Base-by-base conservation (phyloP, 2,888 invertebrate genomes). In the Eustalomyia histrio region DNA sequence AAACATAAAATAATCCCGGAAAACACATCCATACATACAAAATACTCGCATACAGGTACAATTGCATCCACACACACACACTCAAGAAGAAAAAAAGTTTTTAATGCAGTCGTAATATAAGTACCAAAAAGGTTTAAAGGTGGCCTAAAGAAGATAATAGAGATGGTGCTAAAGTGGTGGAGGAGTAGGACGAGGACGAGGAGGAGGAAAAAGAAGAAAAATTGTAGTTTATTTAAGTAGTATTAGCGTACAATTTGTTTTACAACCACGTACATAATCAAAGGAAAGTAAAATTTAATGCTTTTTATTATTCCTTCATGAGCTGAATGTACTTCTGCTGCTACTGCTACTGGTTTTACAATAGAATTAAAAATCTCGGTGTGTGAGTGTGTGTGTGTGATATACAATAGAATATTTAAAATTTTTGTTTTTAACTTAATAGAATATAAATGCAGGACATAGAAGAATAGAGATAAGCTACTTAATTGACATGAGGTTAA, bases 1-100 rank as follows among this genome's bases (percentile, higher is more conserved):
- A 50, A 64, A 52, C 84, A 83, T 83, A 84, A 76, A 82, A 85
- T 86, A 85, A 85, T 68, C 55, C 50, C 53, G 1, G 50, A 17
- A 60, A 4, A 58, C 52, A 18, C 24, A 58, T 43, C 9, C 47
- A 50, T 58, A 29, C 47, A 24, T 18, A 43, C 57, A 14, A 29
- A 57, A 29, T 39, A n/a, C 43, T 7, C 43, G 14, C 14, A n/a
- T n/a, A 47, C 43, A 47, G 2, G 43, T 47, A 47, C 43, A 47
- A n/a, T 14, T 47, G 14, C 1, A 29, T 6, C 29, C 29, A 58
- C 29, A 60, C 58, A 24, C 0, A 69, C 10, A 52, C 58, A 52
- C 17, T 61, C 12, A 39, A 10, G 33, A 18, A 33, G 39, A 35
- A 39, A 21, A 17, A 16, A 12, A 64, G 24, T 72, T 72, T 80